Evolutionary conservation across 1,140 invertebrate species (phyloP), one percentile per base, ranked within the genome.

Genomic region (Glomeris maerens): DNA sequence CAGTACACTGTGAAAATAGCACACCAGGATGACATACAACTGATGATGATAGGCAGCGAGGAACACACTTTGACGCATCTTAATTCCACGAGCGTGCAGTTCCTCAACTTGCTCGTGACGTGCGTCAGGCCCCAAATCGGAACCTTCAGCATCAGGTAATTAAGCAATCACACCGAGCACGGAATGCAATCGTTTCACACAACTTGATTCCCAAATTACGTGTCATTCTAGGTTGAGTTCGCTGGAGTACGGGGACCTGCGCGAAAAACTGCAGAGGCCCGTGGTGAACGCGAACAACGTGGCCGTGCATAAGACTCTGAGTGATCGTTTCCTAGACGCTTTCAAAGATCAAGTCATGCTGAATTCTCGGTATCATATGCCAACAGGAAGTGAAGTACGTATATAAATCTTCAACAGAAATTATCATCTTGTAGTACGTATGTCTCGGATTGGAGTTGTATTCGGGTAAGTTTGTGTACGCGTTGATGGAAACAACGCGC

Each of bases 291-390:
- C 81, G 4, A 74, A 82, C 20, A 77, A 84, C 63, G 78, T 91
- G 45, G 78, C 78, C 17, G 80, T 92, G 53, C 76, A 84, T 59
- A 82, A 80, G 54, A 81, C 79, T 4, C 66, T 89, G 0, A 75
- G 84, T 39, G 89, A 92, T 57, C 74, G 80, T 58, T 92, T 91
- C 66, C 71, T 90, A 14, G 81, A 79, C 52, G 82, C 80, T 1
- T 92, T 93, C 60, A 81, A 78, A 59, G 73, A 84, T 29, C 75
- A 82, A 59, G 78, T 90, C 21, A 62, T 72, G 3, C 62, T 75
- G 55, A 92, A 92, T 73, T 75, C 78, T n/a, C 48, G 47, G 0
- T 63, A 62, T 38, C 62, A 67, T n/a, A 81, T 80, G 60, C 67
- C 70, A 54, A 72, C 72, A n/a, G 64, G 74, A 55, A 72, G 31